Base-by-base conservation (phyloP, 2,888 invertebrate genomes). In the Drosophila nr. perissopoda region DNA sequence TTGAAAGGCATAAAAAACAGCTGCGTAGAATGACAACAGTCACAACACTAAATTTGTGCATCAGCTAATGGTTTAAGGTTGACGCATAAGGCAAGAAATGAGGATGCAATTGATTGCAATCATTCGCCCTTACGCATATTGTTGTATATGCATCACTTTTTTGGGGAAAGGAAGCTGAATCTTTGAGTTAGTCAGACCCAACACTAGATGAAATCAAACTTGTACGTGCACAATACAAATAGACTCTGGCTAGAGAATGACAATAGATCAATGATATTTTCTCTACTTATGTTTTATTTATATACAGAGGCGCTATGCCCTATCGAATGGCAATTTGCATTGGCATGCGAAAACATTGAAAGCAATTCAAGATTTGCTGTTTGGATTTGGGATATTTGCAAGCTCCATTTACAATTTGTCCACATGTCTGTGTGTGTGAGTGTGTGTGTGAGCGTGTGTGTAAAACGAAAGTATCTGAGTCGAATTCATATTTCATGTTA, bases 341-440 rank as follows among this genome's bases (percentile, higher is more conserved):
- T 48, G 62, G 48, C 13, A 66, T 78, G 78, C 74, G 62, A 77
- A 77, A 78, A 65, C 40, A 49, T 33, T 36, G 45, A 60, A 56
- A 57, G 60, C 36, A 66, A 61, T 42, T 11, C 27, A 48, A 70
- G 48, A 64, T 53, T 11, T 49, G 31, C 29, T 21, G 33, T 45
- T 40, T 13, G 7, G 4, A 45, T 25, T 45, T 45, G 25, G 45
- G 4, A 16, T 45, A 45, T 25, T 45, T 45, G 8, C 25, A 16
- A 45, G 45, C 45, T 45, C 16, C 25, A 45, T 45, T 16, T 38
- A 60, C 18, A 33, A 25, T 18, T 21, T 34, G 59, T 8, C 1
- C 13, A 5, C 2, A 54, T 36, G 21, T 6, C 31, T 36, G 4
- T 36, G 31, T 38, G n/a, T 42, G 25, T 33, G 25, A 18, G 36